Base-by-base conservation (phyloP, 2,797 vertebrate species). In the Odontamblyopus lacepedii region DNA sequence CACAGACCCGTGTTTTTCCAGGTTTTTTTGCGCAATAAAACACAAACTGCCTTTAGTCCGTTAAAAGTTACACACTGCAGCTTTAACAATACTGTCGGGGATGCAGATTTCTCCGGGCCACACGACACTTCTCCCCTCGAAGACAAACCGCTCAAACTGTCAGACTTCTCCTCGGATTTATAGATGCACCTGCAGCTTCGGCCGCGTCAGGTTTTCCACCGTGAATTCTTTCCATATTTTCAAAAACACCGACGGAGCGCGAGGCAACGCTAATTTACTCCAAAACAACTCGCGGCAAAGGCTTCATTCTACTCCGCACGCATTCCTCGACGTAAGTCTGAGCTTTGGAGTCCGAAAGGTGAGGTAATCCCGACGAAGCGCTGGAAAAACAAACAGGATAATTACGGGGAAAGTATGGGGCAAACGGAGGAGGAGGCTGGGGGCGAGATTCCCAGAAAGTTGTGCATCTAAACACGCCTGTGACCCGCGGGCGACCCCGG, bases 191-290 rank as follows among this genome's bases (percentile, higher is more conserved):
- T 48, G 69, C 44, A 74, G 63, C 70, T 66, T 51, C 26, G 4
- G 60, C 38, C 75, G 48, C 83, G 71, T 91, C 84, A 85, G 19
- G 75, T 77, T 89, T 88, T 88, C 88, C 85, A 35, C 57, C 44
- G 8, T 69, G 68, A 75, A 85, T 88, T 85, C 75, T 86, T 84
- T 87, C 85, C 86, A 83, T 89, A 80, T 78, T 83, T 80, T 77
- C 78, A 26, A 56, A 26, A 56, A 56, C 30, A 64, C 68, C 27
- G 78, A 83, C 83, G 88, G 86, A 83, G 77, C 76, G 85, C 73
- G 67, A 74, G 75, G 70, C 41, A 44, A 44, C 82, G 84, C 70
- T 61, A 73, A 81, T 74, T 71, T 73, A 77, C 72, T 35, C 76
- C 79, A 71, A 18, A 79, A 75, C 77, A 76, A 75, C 12, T 56